Evolutionary conservation across 2,888 invertebrate species (phyloP), one percentile per base, ranked within the genome.

Genomic region (Hydraecia micacea): DNA sequence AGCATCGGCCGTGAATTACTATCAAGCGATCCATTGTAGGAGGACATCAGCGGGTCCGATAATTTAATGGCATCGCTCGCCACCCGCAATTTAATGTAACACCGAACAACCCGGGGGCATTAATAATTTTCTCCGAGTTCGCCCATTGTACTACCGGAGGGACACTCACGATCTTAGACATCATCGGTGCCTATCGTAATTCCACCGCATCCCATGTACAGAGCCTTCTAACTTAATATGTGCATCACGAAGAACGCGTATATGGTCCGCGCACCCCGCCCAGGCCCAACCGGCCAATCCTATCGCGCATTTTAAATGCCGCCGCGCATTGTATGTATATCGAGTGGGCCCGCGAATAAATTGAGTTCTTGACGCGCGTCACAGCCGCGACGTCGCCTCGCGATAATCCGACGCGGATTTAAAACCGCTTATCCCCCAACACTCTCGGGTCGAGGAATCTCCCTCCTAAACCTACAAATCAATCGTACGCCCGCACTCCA

Each of bases 301-400:
- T 95, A 95, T 95, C 94, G 93, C 93, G 93, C 94, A 96, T 96
- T 95, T 90, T 93, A 95, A 96, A 94, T 95, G 93, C 93, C 90
- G 90, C 87, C 87, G 90, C 93, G 88, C 96, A 96, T 97, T 97
- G 96, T 97, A 97, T 97, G 96, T 96, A 97, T 96, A 97, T 97
- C 95, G 93, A 91, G 91, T 92, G 90, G 89, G 90, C 89, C 91
- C 88, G 85, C 91, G 95, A 95, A 96, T 96, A 96, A 95, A 96
- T 95, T 96, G 94, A 95, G 94, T 93, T 92, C 93, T 93, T 93
- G 96, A 94, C 93, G 93, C 83, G 83, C 86, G 84, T 89, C 89
- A 89, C 87, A 86, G 69, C 75, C 84, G 85, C 88, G 85, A 84
- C 88, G 84, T 85, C 84, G 85, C 84, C 83, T 79, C 83, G 88